These are phyloP conservation scores for Torymus auratus DNA, from an alignment of 2,888 invertebrate species.

Conservation along the genomic window DNA sequence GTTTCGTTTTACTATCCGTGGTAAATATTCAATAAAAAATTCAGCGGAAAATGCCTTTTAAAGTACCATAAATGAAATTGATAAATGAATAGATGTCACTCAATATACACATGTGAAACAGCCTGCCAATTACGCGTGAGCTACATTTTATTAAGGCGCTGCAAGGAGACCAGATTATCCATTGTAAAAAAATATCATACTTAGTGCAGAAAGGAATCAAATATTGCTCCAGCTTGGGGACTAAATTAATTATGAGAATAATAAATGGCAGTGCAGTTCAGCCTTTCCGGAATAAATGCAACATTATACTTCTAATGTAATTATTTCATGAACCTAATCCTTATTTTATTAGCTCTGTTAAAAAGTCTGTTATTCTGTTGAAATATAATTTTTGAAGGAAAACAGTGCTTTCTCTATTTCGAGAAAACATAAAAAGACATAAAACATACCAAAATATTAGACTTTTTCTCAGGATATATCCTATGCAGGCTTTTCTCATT, in stretches of 20 bases:
- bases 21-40: neutral
- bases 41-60: neutral
- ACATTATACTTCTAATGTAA: constrained; percentile 20
- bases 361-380: constrained; percentile 24
- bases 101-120: constrained; percentile 46
- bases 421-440: no score
- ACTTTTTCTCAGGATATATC: constrained; percentile 24
- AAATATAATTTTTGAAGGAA: no score
- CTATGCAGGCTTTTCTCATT: constrained; percentile 17
- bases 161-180: constrained; percentile 21
- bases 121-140: constrained; percentile 50
- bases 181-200: constrained; percentile 20
- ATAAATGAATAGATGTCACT: constrained; percentile 25
- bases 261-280: constrained; percentile 29
- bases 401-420: no score
- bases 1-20: neutral
- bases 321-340: constrained; percentile 7
- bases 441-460: neutral
- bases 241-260: constrained; percentile 25
- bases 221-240: constrained; percentile 37
- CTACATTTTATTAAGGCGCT: constrained; percentile 44
- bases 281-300: constrained; percentile 36
- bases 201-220: constrained; percentile 39
- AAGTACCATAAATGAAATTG: constrained; percentile 18
- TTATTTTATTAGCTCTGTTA: neutral